phyloP scores from a whole-genome alignment of 2,888 invertebrate genomes.

The Tachystola acroxantha region DNA sequence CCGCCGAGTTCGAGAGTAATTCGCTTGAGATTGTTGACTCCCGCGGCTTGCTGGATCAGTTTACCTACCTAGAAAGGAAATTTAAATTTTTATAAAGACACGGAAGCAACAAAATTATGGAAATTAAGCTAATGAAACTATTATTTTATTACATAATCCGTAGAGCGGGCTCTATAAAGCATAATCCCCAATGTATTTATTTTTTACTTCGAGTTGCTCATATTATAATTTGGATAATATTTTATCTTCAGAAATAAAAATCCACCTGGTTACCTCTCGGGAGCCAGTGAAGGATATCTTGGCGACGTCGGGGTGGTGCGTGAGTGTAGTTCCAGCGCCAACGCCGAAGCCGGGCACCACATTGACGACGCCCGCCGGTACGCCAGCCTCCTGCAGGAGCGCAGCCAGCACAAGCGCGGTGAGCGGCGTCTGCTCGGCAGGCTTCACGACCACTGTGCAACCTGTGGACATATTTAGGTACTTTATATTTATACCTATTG shows the following conservation, averaged over 20 bases:
- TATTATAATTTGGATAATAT: too few relatives aligned
- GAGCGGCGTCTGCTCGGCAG: slow-evolving; percentile 97
- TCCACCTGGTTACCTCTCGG: slow-evolving; percentile 46
- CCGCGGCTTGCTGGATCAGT: slow-evolving; percentile 81
- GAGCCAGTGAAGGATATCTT: slow-evolving; percentile 89
- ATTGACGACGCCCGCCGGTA: slow-evolving; percentile 94
- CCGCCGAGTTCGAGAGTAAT: slow-evolving; percentile 92
- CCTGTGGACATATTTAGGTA: too few relatives aligned
- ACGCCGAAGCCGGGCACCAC: slow-evolving; percentile 94
- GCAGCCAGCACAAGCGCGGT: slow-evolving; percentile 93
- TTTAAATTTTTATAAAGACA: too few relatives aligned
- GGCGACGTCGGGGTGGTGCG: slow-evolving; percentile 85
- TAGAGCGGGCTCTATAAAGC: too few relatives aligned
- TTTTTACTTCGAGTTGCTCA: too few relatives aligned
- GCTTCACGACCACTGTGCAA: slow-evolving; percentile 92
- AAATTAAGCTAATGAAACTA: too few relatives aligned
- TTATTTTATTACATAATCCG: too few relatives aligned
- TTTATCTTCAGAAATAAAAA: too few relatives aligned
- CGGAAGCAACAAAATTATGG: too few relatives aligned
- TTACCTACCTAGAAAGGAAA: slow-evolving; percentile 64
- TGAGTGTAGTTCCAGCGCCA: slow-evolving; percentile 87
- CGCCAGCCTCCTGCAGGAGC: slow-evolving; percentile 91
- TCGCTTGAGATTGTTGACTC: slow-evolving; percentile 87
- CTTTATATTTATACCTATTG: too few relatives aligned
- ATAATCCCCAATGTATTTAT: too few relatives aligned